Evolutionary conservation across 1,140 invertebrate species (phyloP).

Genomic region (Megathymus violae): DNA sequence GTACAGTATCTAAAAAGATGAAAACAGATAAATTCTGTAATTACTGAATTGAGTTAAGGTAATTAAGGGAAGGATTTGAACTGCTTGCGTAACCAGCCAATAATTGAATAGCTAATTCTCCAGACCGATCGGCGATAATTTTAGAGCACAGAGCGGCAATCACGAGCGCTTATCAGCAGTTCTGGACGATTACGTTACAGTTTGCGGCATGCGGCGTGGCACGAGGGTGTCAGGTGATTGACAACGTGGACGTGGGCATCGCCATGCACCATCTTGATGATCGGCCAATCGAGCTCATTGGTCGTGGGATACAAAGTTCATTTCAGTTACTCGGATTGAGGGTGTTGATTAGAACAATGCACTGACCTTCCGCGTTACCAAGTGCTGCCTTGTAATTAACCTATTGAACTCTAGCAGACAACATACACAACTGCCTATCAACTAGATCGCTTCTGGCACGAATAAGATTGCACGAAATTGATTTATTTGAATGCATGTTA

Average conservation of each 20-base stretch:
- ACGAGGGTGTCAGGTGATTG: not conserved
- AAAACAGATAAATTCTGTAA: too few relatives aligned
- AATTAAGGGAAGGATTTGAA: not conserved
- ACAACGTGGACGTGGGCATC: not conserved
- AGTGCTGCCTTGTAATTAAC: not conserved
- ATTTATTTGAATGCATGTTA: too few relatives aligned
- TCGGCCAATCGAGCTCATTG: not conserved
- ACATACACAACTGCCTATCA: not conserved
- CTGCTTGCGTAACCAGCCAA: not conserved
- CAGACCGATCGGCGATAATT: not conserved
- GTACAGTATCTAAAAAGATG: too few relatives aligned
- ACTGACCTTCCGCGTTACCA: not conserved
- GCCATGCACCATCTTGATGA: too few relatives aligned
- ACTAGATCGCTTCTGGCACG: too few relatives aligned
- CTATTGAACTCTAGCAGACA: not conserved
- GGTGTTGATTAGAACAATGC: not conserved
- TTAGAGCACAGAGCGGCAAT: not conserved
- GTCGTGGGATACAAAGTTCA: not conserved
- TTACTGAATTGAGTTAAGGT: not conserved
- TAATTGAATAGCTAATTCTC: not conserved
- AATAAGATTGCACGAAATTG: too few relatives aligned
- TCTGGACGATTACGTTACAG: not conserved
- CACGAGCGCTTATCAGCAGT: not conserved
- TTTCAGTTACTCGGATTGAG: not conserved
- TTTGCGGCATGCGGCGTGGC: not conserved